Conservation (phyloP, 2,113 vertebrate genomes). For the Junco hyemalis region DNA sequence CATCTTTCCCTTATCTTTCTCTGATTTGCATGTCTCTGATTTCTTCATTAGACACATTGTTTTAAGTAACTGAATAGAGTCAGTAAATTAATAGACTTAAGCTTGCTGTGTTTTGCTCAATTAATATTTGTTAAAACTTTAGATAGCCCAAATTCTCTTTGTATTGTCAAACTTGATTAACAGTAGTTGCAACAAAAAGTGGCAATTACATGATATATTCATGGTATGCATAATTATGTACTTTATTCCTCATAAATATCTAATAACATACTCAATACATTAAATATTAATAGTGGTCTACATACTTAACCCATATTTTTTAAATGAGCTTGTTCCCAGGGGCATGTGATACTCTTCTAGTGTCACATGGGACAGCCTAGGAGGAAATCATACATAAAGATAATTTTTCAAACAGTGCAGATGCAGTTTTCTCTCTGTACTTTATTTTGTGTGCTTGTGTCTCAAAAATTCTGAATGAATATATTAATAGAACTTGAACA, state of each 20-base stretch:
- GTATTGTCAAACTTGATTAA: neutral
- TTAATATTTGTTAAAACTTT: neutral
- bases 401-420: neutral
- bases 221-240: constrained; percentile 14
- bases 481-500: fast-evolving
- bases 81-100: neutral
- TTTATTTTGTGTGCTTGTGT: neutral
- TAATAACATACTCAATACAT: constrained; percentile 57
- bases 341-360: neutral
- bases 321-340: neutral
- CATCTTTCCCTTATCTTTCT: neutral
- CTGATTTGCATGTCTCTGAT: constrained; percentile 45
- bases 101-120: neutral
- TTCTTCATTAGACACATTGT: constrained; percentile 7
- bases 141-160: neutral
- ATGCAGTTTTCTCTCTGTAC: neutral
- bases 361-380: neutral
- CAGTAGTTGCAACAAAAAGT: neutral
- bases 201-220: constrained; percentile 35
- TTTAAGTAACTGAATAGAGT: neutral
- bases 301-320: constrained; percentile 50
- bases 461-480: neutral
- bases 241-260: constrained; percentile 69
- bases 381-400: neutral
- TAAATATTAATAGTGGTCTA: constrained; percentile 50